Evolutionary conservation across 2,888 invertebrate species (phyloP).

Genomic region (Caenorhabditis plicata): DNA sequence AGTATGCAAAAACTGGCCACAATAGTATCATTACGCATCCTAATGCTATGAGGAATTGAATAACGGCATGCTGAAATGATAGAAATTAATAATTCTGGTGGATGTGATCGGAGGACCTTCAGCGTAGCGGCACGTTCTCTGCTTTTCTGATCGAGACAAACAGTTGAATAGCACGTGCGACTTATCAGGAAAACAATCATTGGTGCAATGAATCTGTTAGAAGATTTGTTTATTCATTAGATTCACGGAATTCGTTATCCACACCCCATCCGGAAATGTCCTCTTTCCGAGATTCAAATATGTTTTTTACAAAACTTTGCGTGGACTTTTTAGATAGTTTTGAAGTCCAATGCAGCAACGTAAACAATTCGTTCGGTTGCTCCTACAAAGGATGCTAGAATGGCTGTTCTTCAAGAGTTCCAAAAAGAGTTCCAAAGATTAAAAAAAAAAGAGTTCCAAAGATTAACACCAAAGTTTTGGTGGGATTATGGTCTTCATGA

Average conservation of each 20-base stretch:
- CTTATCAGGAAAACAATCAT: constrained; percentile 63
- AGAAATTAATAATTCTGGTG: neutral
- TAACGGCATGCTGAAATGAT: constrained; percentile 50
- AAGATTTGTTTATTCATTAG: neutral
- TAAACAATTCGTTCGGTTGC: constrained; percentile 60
- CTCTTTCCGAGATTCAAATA: too few relatives aligned
- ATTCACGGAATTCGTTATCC: too few relatives aligned
- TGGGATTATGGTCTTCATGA: constrained; percentile 58
- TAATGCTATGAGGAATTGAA: constrained; percentile 52
- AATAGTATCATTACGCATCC: constrained; percentile 54
- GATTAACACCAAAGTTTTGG: constrained; percentile 60
- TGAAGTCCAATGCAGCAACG: constrained; percentile 25
- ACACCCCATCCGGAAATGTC: too few relatives aligned
- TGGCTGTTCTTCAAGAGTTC: constrained; percentile 68
- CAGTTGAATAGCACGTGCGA: constrained; percentile 63
- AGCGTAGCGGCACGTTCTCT: constrained; percentile 60
- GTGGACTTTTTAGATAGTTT: too few relatives aligned
- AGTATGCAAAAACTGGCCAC: constrained; percentile 62
- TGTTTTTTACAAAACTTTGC: too few relatives aligned
- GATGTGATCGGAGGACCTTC: constrained; percentile 38
- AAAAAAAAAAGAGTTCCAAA: constrained; percentile 45
- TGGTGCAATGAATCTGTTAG: constrained; percentile 57
- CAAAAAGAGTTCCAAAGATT: constrained; percentile 65
- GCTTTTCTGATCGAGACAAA: constrained; percentile 57
- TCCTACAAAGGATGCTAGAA: constrained; percentile 68